Percentiles rank a stretch among this genome's conserved stretches.
Conservation (phyloP, 2,113 vertebrate genomes). For the Ranitomeya variabilis region DNA sequence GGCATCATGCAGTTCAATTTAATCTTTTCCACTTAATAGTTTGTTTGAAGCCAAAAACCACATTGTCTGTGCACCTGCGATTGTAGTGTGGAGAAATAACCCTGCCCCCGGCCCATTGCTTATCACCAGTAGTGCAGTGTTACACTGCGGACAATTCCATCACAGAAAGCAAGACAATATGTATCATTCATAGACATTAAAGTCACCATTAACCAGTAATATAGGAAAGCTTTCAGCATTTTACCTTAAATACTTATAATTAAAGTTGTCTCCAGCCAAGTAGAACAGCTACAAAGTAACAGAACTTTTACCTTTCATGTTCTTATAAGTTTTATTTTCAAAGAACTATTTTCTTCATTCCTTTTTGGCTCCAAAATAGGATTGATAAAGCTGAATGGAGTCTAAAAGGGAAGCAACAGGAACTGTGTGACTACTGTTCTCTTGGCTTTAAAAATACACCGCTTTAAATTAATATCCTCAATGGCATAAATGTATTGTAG, state of each 20-base stretch:
- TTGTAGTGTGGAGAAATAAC: not conserved
- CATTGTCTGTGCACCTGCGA: not conserved
- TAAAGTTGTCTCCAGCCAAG: not conserved
- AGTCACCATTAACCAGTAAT: not conserved
- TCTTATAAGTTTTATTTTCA: not conserved
- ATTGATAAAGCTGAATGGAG: not conserved
- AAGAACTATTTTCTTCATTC: not conserved
- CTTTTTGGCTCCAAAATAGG: not conserved
- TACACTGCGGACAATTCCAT: constrained; percentile 14
- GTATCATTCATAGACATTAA: constrained; percentile 27
- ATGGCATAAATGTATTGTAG: too few species aligned
- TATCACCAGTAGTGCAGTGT: not conserved
- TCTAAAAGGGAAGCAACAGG: not conserved
- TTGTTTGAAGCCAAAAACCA: not conserved
- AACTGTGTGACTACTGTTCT: not conserved
- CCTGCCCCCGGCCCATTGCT: not conserved
- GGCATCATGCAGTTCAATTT: not conserved
- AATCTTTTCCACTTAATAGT: not conserved
- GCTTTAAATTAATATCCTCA: too few species aligned
- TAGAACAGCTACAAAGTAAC: not conserved
- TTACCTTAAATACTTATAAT: constrained; percentile 6
- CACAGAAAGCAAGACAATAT: constrained; percentile 5
- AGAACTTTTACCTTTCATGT: not conserved
- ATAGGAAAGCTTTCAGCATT: constrained; percentile 14
- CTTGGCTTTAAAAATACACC: too few species aligned